Evolutionary conservation across 2,797 vertebrate genomes (phyloP), one percentile per base, ranked within the genome.

Genomic region (Siniperca scherzeri): DNA sequence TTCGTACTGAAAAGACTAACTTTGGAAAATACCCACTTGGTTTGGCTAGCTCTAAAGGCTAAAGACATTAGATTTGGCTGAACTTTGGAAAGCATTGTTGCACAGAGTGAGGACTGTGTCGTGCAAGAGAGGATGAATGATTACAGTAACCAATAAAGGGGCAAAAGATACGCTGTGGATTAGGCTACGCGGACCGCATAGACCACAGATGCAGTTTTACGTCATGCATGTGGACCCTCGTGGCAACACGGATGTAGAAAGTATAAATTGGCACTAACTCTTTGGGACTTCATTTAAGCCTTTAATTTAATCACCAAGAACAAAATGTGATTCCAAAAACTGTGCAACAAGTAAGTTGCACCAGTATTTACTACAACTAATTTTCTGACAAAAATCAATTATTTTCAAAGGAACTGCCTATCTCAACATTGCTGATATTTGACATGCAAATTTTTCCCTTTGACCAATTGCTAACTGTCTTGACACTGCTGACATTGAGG

Each of bases 1-100:
- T 73, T 87, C n/a, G 11, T 55, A n/a, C 57, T 55, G 48, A 80
- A 72, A 82, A 69, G 14, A 44, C 25, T 1, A 70, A 59, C 17
- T 70, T 70, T 74, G 77, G 77, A 86, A 91, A 86, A 83, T 82
- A 80, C 61, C 48, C 40, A 46, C 25, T 71, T 78, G 75, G 61
- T 81, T 68, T 87, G 61, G 77, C 57, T 17, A 14, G 62, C 33
- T 73, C 12, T 22, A 3, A 66, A 68, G 21, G 61, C 66, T 74
- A 16, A n/a, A n/a, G n/a, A 82, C 59, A 40, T 77, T 57, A 65
- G 66, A 62, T 65, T 65, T 66, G 61, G 64, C 78, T 74, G 62
- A 76, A 83, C 52, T 75, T 30, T 74, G 56, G 6, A 72, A 65
- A 33, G 44, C 38, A 59, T 65, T 74, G 44, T 40, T 72, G 52